Evolutionary conservation across 2,113 vertebrate genomes (phyloP).

Genomic region (Etia nguti): DNA sequence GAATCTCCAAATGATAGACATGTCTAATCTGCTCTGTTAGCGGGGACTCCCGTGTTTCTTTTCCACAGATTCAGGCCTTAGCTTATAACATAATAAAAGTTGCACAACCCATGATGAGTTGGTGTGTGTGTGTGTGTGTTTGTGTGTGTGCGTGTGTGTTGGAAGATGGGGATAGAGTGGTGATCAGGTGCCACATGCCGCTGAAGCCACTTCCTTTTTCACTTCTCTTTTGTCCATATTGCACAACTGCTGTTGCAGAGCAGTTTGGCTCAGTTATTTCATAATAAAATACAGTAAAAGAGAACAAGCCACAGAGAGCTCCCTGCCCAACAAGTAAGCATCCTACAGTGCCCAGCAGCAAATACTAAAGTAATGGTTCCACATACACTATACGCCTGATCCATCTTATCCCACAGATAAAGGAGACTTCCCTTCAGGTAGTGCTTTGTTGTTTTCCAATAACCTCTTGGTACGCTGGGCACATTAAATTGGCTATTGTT

Average conservation of each 20-base stretch:
- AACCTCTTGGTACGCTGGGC: background rate
- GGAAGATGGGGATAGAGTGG: background rate
- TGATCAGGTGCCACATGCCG: constrained; percentile 59
- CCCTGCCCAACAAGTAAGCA: constrained; percentile 11
- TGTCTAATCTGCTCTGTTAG: background rate
- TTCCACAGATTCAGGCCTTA: background rate
- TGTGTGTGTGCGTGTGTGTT: background rate
- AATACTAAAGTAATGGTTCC: background rate
- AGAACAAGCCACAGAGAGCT: constrained; percentile 11
- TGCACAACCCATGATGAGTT: constrained; percentile 22
- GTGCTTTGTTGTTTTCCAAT: background rate
- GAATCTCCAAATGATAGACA: background rate
- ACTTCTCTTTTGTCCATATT: constrained; percentile 58
- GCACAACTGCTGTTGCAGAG: constrained; percentile 51
- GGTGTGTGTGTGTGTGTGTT: background rate
- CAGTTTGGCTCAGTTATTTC: constrained; percentile 40
- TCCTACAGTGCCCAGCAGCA: background rate
- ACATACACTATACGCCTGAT: background rate
- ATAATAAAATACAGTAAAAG: constrained; percentile 41
- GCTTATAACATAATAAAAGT: constrained; percentile 47
- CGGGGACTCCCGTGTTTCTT: background rate
- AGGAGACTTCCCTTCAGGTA: background rate
- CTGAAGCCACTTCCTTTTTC: constrained; percentile 60
- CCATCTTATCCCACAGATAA: background rate
- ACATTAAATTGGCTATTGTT: background rate